Evolutionary conservation across 1,140 invertebrate genomes (phyloP), one percentile per base, ranked within the genome.

Genomic region (Teleopsis dalmanni): DNA sequence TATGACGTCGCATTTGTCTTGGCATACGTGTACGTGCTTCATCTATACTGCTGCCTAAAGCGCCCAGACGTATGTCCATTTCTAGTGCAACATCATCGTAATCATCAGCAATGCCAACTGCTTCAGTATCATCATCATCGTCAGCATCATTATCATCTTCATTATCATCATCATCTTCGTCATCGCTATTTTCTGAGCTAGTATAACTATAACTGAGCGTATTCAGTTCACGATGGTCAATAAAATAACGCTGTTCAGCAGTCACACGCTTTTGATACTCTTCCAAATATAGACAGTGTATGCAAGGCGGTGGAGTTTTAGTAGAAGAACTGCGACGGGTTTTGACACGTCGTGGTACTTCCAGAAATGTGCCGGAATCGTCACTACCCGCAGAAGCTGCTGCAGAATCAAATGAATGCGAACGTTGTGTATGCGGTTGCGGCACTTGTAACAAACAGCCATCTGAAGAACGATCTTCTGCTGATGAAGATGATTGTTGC

Each of bases 371-470:
- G 40, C 77, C 74, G 3, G 80, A 78, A 58, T 83, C 78, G 57
- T 78, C 60, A 50, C 76, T 78, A 50, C 78, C 78, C 51, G 79
- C 81, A 6, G 83, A 84, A 13, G 54, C 60, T 75, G 76, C 48
- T 0, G 63, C 63, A 18, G 83, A 85, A 63, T 90, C 87, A 61
- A 88, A 87, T 59, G 84, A 87, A 50, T 82, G 81, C 29, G 85
- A 88, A 6, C 83, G 65, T 48, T 82, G 38, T 74, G 78, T 34
- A 73, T 79, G 53, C 75, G 77, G 46, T 55, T 83, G 81, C 2
- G 84, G 84, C 26, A 86, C 82, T 4, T 78, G 72, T 2, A 87
- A 71, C 18, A 80, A 58, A 9, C 73, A 67, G 1, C 51, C 52
- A 21, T 62, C 64, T 47, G 69, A 71, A 8, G 70, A 68, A 21